A percentile compares a stretch with the other conserved stretches of the same genome.
These are phyloP conservation scores for Forficula auricularia DNA, from an alignment of 1,140 invertebrate species.

Conservation along the genomic window DNA sequence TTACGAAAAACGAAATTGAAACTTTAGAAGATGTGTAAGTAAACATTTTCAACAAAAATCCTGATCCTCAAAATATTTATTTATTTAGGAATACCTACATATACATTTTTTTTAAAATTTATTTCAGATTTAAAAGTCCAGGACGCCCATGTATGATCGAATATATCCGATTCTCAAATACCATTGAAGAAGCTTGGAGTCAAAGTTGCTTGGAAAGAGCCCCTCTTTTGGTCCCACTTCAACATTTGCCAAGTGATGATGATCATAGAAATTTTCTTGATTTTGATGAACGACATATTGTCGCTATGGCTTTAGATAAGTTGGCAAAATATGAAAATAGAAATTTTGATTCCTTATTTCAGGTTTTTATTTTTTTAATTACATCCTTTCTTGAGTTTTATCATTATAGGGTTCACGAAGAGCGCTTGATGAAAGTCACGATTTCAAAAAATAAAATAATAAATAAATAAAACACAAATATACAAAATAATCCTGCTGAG, in stretches of 20 bases:
- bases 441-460: too few species aligned
- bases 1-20: constrained; percentile 37
- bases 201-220: constrained; percentile 39
- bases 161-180: constrained; percentile 40
- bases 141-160: constrained; percentile 34
- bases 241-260: constrained; percentile 40
- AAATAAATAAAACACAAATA: too few species aligned
- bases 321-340: constrained; percentile 39
- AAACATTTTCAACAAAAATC: too few species aligned
- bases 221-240: constrained; percentile 39
- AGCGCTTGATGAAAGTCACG: too few species aligned
- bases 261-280: constrained; percentile 43
- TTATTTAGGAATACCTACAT: too few species aligned
- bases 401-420: neutral
- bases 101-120: too few species aligned
- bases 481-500: too few species aligned
- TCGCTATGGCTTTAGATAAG: constrained; percentile 40
- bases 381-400: neutral
- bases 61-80: too few species aligned
- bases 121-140: constrained; percentile 36
- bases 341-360: constrained; percentile 36
- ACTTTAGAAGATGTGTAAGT: constrained; percentile 40
- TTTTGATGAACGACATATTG: constrained; percentile 41
- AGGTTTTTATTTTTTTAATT: constrained; percentile 19
- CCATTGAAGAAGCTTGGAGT: constrained; percentile 45